Percentiles rank a stretch among this genome's conserved stretches.
phyloP scores from a whole-genome alignment of 2,888 invertebrate species.

The Cosmorhoe ocellata region DNA sequence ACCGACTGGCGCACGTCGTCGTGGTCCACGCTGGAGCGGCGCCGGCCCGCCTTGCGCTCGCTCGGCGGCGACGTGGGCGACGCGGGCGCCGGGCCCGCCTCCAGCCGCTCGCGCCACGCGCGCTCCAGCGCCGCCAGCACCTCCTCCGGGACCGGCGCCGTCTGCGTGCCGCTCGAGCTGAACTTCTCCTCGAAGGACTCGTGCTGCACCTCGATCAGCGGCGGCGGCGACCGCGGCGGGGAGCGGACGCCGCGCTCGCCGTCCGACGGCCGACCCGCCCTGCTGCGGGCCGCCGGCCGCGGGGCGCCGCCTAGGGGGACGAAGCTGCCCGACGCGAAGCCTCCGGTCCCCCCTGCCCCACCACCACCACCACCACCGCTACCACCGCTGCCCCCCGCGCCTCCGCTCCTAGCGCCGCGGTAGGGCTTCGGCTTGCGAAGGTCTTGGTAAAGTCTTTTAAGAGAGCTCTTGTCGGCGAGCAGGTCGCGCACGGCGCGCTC shows the following conservation, averaged over 20 bases:
- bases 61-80: constrained; percentile 69
- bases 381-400: constrained; percentile 38
- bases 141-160: constrained; percentile 82
- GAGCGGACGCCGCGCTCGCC: constrained; percentile 58
- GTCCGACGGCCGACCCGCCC: constrained; percentile 46
- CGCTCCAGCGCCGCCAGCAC: constrained; percentile 75
- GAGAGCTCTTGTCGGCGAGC: constrained; percentile 86
- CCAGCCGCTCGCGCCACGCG: constrained; percentile 69
- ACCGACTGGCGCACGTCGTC: constrained; percentile 94
- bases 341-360: constrained; percentile 64
- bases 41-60: constrained; percentile 71
- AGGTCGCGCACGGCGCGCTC: constrained; percentile 88
- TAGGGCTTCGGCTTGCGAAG: constrained; percentile 85
- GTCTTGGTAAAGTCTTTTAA: constrained; percentile 89
- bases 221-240: constrained; percentile 83
- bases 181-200: constrained; percentile 82
- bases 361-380: constrained; percentile 32
- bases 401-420: constrained; percentile 66
- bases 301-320: constrained; percentile 62
- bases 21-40: constrained; percentile 91
- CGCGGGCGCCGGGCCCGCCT: constrained; percentile 65
- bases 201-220: constrained; percentile 85
- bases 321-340: constrained; percentile 53
- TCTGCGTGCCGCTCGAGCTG: constrained; percentile 82
- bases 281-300: constrained; percentile 53